Evolutionary conservation across 2,888 invertebrate species (phyloP).

Genomic region (Hypselothyrea guttata): DNA sequence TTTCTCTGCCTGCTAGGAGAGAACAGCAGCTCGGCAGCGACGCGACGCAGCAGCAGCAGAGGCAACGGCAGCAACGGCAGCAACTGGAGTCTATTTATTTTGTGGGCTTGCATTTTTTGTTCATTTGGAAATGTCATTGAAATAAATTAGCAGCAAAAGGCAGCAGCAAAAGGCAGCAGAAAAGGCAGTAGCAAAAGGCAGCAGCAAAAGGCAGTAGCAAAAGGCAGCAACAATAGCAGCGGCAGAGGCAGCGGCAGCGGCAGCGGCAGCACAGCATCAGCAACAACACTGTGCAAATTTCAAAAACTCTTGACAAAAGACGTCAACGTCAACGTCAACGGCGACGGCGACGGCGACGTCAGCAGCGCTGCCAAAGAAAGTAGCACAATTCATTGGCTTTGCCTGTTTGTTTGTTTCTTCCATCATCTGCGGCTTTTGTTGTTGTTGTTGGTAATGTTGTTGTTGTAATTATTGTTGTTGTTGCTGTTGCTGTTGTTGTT

Average conservation of each 20-base stretch:
- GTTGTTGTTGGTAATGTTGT: not conserved
- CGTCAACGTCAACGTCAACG: slow-evolving; percentile 19
- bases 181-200: slow-evolving; percentile 18
- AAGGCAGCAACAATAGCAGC: slow-evolving; percentile 30
- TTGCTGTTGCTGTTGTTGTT: slow-evolving; percentile 18
- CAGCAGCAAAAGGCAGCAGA: slow-evolving; percentile 32
- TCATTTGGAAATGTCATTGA: slow-evolving; percentile 65
- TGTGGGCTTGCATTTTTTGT: slow-evolving; percentile 45
- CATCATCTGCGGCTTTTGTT: slow-evolving; percentile 13
- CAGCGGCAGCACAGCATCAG: slow-evolving; percentile 24
- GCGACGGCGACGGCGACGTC: slow-evolving; percentile 12
- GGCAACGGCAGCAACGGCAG: slow-evolving; percentile 15
- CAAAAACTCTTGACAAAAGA: no score
- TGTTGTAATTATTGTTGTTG: not conserved
- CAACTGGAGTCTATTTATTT: slow-evolving; percentile 37
- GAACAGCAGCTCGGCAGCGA: slow-evolving; percentile 22
- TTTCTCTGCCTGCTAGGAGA: slow-evolving; percentile 48
- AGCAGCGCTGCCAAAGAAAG: slow-evolving; percentile 61
- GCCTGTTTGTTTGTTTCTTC: slow-evolving; percentile 48
- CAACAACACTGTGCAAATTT: slow-evolving; percentile 39
- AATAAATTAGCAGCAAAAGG: slow-evolving; percentile 63
- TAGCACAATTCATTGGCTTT: slow-evolving; percentile 69
- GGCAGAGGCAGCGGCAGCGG: slow-evolving; percentile 21
- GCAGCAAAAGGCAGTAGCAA: slow-evolving; percentile 22
- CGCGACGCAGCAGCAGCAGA: slow-evolving; percentile 13